phyloP scores from a whole-genome alignment of 2,888 invertebrate genomes.

The Cataglyphis cursor region DNA sequence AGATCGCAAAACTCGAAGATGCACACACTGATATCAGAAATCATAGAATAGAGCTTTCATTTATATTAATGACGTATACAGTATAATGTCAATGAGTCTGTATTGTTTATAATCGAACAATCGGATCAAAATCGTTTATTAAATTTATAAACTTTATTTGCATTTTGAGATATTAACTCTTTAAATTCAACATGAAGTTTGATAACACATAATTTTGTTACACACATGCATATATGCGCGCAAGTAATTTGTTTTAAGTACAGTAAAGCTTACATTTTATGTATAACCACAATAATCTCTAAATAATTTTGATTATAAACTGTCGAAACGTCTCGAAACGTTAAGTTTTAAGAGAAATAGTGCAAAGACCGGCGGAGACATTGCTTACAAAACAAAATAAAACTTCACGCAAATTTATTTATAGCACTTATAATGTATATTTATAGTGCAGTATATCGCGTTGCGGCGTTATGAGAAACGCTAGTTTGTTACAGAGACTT shows the following conservation, averaged over 20 bases:
- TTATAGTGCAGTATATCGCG: not conserved
- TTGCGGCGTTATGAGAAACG: not conserved
- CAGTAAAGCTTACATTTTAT: not conserved
- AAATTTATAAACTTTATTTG: not conserved
- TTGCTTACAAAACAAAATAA: not conserved
- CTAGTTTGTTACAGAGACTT: not conserved
- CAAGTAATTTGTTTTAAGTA: not conserved
- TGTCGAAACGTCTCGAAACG: not conserved
- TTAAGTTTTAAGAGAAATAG: not conserved
- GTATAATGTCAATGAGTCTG: not conserved
- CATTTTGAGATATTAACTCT: not conserved
- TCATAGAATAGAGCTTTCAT: not conserved
- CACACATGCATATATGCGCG: not conserved
- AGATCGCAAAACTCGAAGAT: not conserved
- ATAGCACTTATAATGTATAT: not conserved
- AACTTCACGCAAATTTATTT: slow-evolving; percentile 4
- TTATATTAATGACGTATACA: not conserved
- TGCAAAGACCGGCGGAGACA: not conserved
- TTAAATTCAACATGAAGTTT: not conserved
- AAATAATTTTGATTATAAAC: not conserved
- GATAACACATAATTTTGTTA: not conserved
- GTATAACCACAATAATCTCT: not conserved
- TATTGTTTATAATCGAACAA: not conserved
- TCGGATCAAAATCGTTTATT: not conserved
- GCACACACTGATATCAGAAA: not conserved